A percentile compares a stretch with the other conserved stretches of the same genome.
phyloP scores from a whole-genome alignment of 2,888 invertebrate genomes.

The Drosophila formosana region DNA sequence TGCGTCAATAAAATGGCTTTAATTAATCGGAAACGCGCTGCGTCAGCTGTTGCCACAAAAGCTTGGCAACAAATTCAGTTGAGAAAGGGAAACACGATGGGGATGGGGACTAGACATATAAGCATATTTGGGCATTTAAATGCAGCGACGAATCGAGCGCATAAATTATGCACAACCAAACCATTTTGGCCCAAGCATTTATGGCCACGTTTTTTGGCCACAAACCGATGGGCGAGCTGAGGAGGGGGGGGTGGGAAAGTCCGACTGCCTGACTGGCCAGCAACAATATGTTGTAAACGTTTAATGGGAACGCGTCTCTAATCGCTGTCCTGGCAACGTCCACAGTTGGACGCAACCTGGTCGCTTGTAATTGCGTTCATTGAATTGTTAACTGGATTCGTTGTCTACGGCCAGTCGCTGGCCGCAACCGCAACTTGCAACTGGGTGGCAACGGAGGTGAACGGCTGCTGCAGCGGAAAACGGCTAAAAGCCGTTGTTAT shows the following conservation, averaged over 20 bases:
- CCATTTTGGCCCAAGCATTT: slow-evolving; percentile 69
- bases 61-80: slow-evolving; percentile 25
- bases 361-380: slow-evolving; percentile 77
- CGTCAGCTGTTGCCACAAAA: slow-evolving; percentile 63
- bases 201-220: slow-evolving; percentile 59
- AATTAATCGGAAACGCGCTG: slow-evolving; percentile 69
- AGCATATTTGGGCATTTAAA: slow-evolving; percentile 50
- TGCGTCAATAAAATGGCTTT: slow-evolving; percentile 75
- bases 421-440: slow-evolving; percentile 70
- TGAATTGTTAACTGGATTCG: slow-evolving; percentile 78
- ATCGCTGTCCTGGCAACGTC: slow-evolving; percentile 76
- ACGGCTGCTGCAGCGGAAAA: slow-evolving; percentile 27
- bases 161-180: slow-evolving; percentile 75
- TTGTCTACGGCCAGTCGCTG: slow-evolving; percentile 58
- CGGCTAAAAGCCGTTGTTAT: slow-evolving; percentile 79
- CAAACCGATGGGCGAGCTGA: slow-evolving; percentile 19
- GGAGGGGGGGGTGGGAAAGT: background rate
- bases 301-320: slow-evolving; percentile 76
- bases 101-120: slow-evolving; percentile 9
- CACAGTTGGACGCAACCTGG: slow-evolving; percentile 30
- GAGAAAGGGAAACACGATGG: background rate
- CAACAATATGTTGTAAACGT: slow-evolving; percentile 80
- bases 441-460: slow-evolving; percentile 4
- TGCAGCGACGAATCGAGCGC: slow-evolving; percentile 74
- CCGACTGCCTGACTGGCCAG: slow-evolving; percentile 56